Evolutionary conservation across 2,113 vertebrate species (phyloP).

Genomic region (Colistium nudipinnis): DNA sequence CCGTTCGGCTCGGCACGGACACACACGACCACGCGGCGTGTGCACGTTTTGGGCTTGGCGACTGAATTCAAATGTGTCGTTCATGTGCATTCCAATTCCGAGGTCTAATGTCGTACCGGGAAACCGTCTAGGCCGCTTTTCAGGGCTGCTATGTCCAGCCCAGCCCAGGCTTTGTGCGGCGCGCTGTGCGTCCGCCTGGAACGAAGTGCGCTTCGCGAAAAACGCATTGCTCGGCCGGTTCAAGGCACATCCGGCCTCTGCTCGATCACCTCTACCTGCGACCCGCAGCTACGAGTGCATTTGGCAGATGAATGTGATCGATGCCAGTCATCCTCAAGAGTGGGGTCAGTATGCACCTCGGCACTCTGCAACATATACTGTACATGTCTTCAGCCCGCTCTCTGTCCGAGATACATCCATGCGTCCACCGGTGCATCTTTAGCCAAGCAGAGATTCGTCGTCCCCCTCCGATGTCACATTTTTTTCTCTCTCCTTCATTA

Average conservation of each 20-base stretch:
- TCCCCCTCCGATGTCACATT: conserved; percentile 22
- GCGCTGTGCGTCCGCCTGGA: not conserved
- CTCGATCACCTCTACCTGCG: not conserved
- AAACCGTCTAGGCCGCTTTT: not conserved
- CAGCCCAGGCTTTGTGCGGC: not conserved
- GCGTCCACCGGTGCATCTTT: conserved; percentile 30
- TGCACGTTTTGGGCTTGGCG: too few species aligned
- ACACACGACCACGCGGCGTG: too few species aligned
- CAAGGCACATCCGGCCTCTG: not conserved
- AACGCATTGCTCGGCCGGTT: not conserved
- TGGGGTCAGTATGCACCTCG: conserved; percentile 23
- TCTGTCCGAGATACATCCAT: conserved; percentile 19
- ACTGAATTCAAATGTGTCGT: too few species aligned
- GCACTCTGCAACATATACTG: conserved; percentile 10
- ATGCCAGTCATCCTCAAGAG: conserved; percentile 56
- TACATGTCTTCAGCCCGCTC: conserved; percentile 8
- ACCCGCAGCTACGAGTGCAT: conserved; percentile 6
- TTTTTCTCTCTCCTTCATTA: conserved; percentile 21
- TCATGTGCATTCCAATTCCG: too few species aligned
- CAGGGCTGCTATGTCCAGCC: not conserved
- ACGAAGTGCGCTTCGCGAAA: not conserved
- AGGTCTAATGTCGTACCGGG: too few species aligned
- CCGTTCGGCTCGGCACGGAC: too few species aligned
- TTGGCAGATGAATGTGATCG: conserved; percentile 26
- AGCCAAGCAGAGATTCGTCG: conserved; percentile 6